These are phyloP conservation scores for Hyles lineata DNA, from an alignment of 2,888 invertebrate genomes.

Conservation along the genomic window DNA sequence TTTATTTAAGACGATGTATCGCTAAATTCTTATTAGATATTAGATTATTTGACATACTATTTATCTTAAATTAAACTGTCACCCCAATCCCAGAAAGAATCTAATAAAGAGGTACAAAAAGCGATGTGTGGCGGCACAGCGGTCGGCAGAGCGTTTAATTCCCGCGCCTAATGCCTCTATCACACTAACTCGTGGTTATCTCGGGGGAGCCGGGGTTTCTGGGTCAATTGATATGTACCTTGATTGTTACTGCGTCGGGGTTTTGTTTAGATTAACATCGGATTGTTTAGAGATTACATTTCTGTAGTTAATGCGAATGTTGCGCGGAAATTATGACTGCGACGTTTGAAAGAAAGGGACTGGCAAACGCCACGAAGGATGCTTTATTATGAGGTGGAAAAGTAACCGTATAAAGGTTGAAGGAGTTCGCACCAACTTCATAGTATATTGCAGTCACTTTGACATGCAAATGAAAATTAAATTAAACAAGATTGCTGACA, in stretches of 20 bases:
- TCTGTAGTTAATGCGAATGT: neutral
- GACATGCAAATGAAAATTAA: too few relatives aligned
- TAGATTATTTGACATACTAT: too few relatives aligned
- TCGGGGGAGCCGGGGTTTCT: conserved; percentile 5
- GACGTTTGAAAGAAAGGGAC: too few relatives aligned
- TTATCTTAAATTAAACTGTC: neutral
- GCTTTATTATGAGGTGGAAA: too few relatives aligned
- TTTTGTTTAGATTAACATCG: neutral
- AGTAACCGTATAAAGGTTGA: too few relatives aligned
- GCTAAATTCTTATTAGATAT: too few relatives aligned
- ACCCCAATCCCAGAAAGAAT: neutral
- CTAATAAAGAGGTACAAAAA: neutral
- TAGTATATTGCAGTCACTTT: too few relatives aligned
- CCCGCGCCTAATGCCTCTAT: conserved; percentile 18
- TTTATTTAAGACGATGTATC: too few relatives aligned
- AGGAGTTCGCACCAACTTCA: too few relatives aligned
- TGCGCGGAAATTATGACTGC: too few relatives aligned
- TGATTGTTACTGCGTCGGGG: neutral
- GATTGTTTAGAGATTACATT: conserved; percentile 10
- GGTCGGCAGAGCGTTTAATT: neutral
- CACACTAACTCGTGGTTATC: conserved; percentile 21
- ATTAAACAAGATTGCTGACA: too few relatives aligned
- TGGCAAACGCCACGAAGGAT: too few relatives aligned
- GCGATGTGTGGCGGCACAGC: neutral
- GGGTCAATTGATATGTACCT: conserved; percentile 12